These are phyloP conservation scores for Himalopsyche tibetana DNA, from an alignment of 2,888 invertebrate genomes.

Conservation along the genomic window DNA sequence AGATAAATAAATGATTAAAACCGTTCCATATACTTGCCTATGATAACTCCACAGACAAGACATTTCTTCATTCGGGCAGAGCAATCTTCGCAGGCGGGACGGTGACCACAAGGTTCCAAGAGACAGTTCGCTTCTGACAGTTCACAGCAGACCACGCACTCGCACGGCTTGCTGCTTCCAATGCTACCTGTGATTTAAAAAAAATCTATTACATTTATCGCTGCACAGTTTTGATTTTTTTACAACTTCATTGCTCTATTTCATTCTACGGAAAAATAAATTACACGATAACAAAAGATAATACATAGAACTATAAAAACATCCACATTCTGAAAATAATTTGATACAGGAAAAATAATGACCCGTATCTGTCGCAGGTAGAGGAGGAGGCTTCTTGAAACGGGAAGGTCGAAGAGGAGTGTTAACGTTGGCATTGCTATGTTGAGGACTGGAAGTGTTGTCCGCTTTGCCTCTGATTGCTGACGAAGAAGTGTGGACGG, in stretches of 20 bases:
- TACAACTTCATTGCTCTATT: background rate
- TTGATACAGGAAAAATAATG: background rate
- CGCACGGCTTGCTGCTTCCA: conserved; percentile 72
- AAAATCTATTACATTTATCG: background rate
- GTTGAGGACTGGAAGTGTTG: conserved; percentile 62
- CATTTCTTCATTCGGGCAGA: conserved; percentile 87
- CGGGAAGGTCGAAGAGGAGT: conserved; percentile 61
- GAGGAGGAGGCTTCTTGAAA: conserved; percentile 61
- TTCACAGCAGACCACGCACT: conserved; percentile 86
- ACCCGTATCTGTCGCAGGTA: conserved; percentile 46
- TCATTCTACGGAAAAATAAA: too few relatives aligned
- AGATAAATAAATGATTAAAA: background rate
- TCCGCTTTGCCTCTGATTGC: conserved; percentile 57
- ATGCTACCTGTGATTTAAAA: conserved; percentile 33
- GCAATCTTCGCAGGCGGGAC: conserved; percentile 86
- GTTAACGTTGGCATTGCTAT: background rate
- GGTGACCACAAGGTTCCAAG: conserved; percentile 86
- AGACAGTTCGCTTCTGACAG: conserved; percentile 79
- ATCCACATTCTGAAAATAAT: too few relatives aligned
- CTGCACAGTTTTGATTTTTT: background rate
- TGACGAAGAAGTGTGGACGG: conserved; percentile 59
- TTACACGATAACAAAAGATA: too few relatives aligned
- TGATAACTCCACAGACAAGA: conserved; percentile 80
- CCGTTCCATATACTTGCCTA: conserved; percentile 71
- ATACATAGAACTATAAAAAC: too few relatives aligned